Evolutionary conservation across 1,140 invertebrate genomes (phyloP), one percentile per base, ranked within the genome.

Genomic region (Lineus longissimus): DNA sequence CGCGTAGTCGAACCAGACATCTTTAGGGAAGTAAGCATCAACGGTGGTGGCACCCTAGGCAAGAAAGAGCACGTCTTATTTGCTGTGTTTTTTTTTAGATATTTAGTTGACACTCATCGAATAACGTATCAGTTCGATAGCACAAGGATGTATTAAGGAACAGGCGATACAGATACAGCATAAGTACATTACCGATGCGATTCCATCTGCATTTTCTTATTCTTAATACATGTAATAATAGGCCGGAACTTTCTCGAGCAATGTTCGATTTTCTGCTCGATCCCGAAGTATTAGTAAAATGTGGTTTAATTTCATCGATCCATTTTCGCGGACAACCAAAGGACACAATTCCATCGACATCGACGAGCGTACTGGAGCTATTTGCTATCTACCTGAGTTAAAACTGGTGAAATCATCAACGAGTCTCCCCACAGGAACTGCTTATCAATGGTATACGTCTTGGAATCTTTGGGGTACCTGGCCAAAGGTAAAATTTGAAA

Each of bases 391-490:
- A 77, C 76, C 66, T 73, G 55, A 2, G 70, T 56, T 6, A 78
- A 36, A 51, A 92, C 88, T 13, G 92, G 91, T 25, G 87, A 80
- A 45, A 95, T 87, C 82, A 94, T 86, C 1, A 95, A 67, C 54
- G 84, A 81, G 15, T 85, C 80, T 19, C 92, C 92, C 86, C 92
- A 89, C 69, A 94, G 80, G 77, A 94, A 94, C 78, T 93, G 89
- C 1, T 84, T 83, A 76, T 94, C 91, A 54, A 94, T 87, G 22
- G 80, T 75, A 72, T 88, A 89, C 0, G 91, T 91, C 4, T 77
- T 77, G 13, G 69, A 69, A 76, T 95, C 90, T 9, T 84, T 73
- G 0, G 86, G 85, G 65, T 75, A 84, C 43, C 78, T 81, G 58
- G 22, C 63, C n/a, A 41, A 57, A 30, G 45, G 33, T 43, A 25